Conservation (phyloP, 64 coral and sea anemone genomes). For the Platygyra sinensis region DNA sequence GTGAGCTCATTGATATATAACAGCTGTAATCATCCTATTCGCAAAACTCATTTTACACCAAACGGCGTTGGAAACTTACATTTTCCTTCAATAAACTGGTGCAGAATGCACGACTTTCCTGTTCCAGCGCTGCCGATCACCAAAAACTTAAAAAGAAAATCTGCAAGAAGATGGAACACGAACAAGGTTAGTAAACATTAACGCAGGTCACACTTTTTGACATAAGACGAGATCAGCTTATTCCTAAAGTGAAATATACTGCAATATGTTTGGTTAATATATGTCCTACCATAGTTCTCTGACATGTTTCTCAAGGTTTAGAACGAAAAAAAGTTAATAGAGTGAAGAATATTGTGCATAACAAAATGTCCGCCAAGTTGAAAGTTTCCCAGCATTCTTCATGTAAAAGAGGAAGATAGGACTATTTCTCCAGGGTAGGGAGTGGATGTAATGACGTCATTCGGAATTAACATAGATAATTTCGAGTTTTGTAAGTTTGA, state of each 20-base stretch:
- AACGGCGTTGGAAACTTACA: constrained; percentile 69
- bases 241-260: background rate
- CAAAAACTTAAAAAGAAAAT: constrained; percentile 99
- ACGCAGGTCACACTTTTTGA: background rate
- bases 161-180: constrained; percentile 47
- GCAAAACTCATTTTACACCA: background rate
- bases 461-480: background rate
- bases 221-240: background rate
- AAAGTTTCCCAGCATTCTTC: constrained; percentile 57
- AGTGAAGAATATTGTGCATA: background rate
- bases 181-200: too few relatives aligned
- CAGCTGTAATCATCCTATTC: background rate
- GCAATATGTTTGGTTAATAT: background rate
- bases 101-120: constrained; percentile 96
- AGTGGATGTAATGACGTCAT: background rate
- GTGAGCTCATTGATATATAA: background rate
- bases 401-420: background rate
- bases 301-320: constrained; percentile 71
- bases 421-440: background rate
- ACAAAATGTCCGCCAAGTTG: constrained; percentile 34
- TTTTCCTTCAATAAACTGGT: constrained; percentile 99
- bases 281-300: constrained; percentile 90
- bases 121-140: constrained; percentile 99
- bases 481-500: background rate
- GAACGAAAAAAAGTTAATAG: background rate